These are phyloP conservation scores for Drosophila cardini DNA, from an alignment of 1,140 invertebrate genomes.

Conservation along the genomic window DNA sequence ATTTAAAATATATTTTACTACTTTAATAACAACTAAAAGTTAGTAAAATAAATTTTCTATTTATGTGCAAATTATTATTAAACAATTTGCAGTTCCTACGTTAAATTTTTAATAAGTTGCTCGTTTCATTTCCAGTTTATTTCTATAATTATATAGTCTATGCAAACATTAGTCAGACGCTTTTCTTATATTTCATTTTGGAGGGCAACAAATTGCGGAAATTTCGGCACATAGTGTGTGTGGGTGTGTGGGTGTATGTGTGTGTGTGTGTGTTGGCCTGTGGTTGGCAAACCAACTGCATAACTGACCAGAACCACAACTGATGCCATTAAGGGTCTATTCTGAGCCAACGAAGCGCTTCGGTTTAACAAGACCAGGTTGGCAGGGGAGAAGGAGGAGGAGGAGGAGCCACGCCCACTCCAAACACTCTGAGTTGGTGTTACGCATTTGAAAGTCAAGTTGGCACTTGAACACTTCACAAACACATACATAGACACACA, in stretches of 20 bases:
- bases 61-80: not conserved
- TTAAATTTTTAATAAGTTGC: not conserved
- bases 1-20: not conserved
- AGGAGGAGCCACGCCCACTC: no score
- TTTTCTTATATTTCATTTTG: not conserved
- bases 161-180: not conserved
- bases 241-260: no score
- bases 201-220: not conserved
- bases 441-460: constrained; percentile 11
- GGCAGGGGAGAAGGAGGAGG: not conserved
- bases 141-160: not conserved
- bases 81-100: not conserved
- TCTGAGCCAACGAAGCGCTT: constrained; percentile 8
- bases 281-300: constrained; percentile 15
- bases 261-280: not conserved
- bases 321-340: constrained; percentile 28
- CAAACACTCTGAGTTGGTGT: not conserved
- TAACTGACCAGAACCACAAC: constrained; percentile 3
- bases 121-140: not conserved
- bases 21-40: not conserved
- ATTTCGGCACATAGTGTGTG: not conserved
- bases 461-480: constrained; percentile 17
- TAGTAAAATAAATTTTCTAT: not conserved
- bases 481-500: not conserved
- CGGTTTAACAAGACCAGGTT: constrained; percentile 16